Conservation (phyloP, 2,113 vertebrate genomes). For the Ancistrus triradiatus region DNA sequence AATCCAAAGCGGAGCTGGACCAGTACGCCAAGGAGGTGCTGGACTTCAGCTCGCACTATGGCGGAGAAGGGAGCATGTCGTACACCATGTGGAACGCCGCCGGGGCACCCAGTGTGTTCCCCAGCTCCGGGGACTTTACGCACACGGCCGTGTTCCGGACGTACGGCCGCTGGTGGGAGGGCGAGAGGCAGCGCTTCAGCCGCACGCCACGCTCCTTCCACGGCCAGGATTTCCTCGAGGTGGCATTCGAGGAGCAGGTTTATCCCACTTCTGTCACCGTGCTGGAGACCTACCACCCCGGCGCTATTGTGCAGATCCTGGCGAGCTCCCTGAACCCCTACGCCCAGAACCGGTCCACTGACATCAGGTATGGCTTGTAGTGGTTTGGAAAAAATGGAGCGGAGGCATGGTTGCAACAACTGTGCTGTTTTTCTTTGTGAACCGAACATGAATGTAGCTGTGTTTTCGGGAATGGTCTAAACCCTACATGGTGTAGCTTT, state of each 20-base stretch:
- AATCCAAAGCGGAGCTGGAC: slow-evolving; percentile 85
- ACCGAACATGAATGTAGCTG: too few relatives aligned
- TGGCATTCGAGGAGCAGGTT: slow-evolving; percentile 91
- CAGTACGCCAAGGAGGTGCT: slow-evolving; percentile 96
- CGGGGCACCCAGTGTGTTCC: slow-evolving; percentile 91
- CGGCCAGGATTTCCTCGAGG: slow-evolving; percentile 93
- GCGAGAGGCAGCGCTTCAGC: slow-evolving; percentile 61
- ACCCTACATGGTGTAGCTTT: too few relatives aligned
- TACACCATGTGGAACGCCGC: slow-evolving; percentile 99
- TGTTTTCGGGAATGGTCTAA: too few relatives aligned
- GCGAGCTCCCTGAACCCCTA: slow-evolving; percentile 96
- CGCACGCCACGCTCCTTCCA: slow-evolving; percentile 81
- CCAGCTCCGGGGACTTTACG: slow-evolving; percentile 95
- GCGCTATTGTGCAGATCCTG: slow-evolving; percentile 89
- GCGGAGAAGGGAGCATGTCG: slow-evolving; percentile 97
- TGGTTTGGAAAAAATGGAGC: too few relatives aligned
- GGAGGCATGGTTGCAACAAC: too few relatives aligned
- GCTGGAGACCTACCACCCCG: slow-evolving; percentile 96
- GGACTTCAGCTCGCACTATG: slow-evolving; percentile 98
- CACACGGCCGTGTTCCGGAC: slow-evolving; percentile 95
- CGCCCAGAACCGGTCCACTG: slow-evolving; percentile 82
- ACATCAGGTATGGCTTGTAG: slow-evolving; percentile 98
- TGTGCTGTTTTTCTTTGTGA: too few relatives aligned
- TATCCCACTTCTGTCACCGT: slow-evolving; percentile 93
- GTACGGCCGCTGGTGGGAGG: slow-evolving; percentile 94